phyloP scores from a whole-genome alignment of 2,113 vertebrate species.

The Etheostoma spectabile region DNA sequence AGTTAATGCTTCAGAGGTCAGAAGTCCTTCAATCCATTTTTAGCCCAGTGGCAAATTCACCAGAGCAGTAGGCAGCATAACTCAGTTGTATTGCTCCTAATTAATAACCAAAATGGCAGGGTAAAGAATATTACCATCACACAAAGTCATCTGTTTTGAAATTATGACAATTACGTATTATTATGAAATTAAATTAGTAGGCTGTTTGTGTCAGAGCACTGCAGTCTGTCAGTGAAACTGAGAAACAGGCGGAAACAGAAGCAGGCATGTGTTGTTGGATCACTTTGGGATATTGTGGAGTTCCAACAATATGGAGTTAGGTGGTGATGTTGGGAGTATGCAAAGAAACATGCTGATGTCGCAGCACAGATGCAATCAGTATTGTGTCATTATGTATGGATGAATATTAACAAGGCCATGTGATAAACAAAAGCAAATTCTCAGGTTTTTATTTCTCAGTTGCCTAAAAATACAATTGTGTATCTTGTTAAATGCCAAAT shows the following conservation, averaged over 20 bases:
- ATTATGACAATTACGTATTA: conserved; percentile 29
- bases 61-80: not conserved
- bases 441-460: not conserved
- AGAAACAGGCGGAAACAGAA: not conserved
- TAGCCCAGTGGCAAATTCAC: not conserved
- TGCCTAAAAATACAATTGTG: not conserved
- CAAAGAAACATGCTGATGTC: not conserved
- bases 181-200: not conserved
- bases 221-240: conserved; percentile 4
- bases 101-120: conserved; percentile 13
- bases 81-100: conserved; percentile 16
- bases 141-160: conserved; percentile 33
- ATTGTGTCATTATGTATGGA: too few relatives aligned
- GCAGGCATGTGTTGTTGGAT: not conserved
- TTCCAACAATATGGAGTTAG: not conserved
- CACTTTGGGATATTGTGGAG: not conserved
- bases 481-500: not conserved
- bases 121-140: conserved; percentile 11
- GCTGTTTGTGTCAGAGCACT: not conserved
- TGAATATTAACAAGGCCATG: too few relatives aligned
- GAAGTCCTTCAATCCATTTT: not conserved
- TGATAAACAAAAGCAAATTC: not conserved
- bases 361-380: not conserved
- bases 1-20: not conserved
- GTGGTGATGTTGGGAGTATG: not conserved